Base-by-base conservation (phyloP, 2,113 vertebrate genomes). In the Callocephalon fimbriatum region DNA sequence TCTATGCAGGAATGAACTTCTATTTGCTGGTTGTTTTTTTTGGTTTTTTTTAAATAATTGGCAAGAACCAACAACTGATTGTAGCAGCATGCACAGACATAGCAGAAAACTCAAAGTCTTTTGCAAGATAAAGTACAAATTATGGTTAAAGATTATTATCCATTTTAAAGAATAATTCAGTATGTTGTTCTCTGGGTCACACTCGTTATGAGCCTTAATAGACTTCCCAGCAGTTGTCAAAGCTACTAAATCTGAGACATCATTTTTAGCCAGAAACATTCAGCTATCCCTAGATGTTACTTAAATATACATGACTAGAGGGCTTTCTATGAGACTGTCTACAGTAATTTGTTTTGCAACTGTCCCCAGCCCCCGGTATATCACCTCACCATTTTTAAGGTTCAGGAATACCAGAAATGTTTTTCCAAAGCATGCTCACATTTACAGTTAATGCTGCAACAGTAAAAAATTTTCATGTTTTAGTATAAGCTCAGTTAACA, bases 211-310 rank as follows among this genome's bases (percentile, higher is more conserved):
- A 61, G 44, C 13, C 58, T 86, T 94, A 85, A 91, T 19, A 87
- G 74, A 83, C 63, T 92, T 95, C 82, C 65, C 87, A 88, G 71
- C 70, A 88, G 77, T 91, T 92, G 85, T 93, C 92, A 95, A 83
- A 94, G 63, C 87, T 88, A 76, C 53, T 92, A 67, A 54, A 95
- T 80, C 44, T 15, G 23, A 95, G 53, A 87, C 7, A 2, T 37
- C 37, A 45, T 15, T 81, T 96, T 82, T 65, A 96, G 87, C 81
- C 53, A 91, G 81, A 70, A 81, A 90, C 91, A 76, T 70, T 72
- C 84, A 79, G 70, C 65, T 96, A 72, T 75, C 87, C 83, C 73
- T 86, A 87, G 83, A 89, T 68, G 56, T 82, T 74, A 95, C 67
- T 91, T 78, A 87, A 92, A 84, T 74, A 76, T 81, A 91, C 63